Evolutionary conservation across 2,888 invertebrate genomes (phyloP).

Genomic region (Spisula solida): DNA sequence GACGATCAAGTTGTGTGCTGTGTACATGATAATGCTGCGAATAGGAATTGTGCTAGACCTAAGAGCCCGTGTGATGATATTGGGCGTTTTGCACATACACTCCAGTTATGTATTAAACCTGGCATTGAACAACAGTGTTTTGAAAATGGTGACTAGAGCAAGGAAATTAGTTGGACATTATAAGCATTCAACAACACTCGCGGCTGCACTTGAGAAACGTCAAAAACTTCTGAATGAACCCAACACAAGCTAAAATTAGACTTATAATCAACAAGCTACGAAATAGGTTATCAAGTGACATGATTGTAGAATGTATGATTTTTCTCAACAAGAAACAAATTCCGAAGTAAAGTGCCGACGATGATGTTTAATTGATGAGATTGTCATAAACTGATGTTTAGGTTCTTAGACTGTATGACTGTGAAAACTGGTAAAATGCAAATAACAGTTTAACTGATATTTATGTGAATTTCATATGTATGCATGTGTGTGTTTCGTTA

Average conservation of each 20-base stretch:
- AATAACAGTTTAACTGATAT: too few species aligned
- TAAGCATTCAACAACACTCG: constrained; percentile 49
- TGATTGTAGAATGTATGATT: too few species aligned
- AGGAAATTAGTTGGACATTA: constrained; percentile 57
- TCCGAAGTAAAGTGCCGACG: too few species aligned
- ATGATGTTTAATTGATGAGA: too few species aligned
- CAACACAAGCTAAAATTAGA: not conserved
- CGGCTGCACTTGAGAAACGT: not conserved
- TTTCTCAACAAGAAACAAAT: too few species aligned
- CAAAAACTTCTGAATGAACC: not conserved
- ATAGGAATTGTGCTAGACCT: constrained; percentile 30
- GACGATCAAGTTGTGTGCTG: constrained; percentile 12
- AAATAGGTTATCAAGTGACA: too few species aligned
- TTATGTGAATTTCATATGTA: too few species aligned
- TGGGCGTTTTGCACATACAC: constrained; percentile 30
- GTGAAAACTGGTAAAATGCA: too few species aligned
- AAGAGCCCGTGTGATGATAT: constrained; percentile 22
- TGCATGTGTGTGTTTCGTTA: too few species aligned
- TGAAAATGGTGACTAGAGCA: not conserved
- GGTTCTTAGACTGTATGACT: too few species aligned
- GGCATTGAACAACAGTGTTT: constrained; percentile 1
- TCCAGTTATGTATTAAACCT: constrained; percentile 45
- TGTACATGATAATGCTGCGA: constrained; percentile 54
- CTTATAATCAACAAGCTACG: too few species aligned
- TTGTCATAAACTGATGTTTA: too few species aligned